A percentile compares a stretch with the other conserved stretches of the same genome.
These are phyloP conservation scores for Carassius gibelio DNA, from an alignment of 2,113 vertebrate genomes.

Conservation along the genomic window DNA sequence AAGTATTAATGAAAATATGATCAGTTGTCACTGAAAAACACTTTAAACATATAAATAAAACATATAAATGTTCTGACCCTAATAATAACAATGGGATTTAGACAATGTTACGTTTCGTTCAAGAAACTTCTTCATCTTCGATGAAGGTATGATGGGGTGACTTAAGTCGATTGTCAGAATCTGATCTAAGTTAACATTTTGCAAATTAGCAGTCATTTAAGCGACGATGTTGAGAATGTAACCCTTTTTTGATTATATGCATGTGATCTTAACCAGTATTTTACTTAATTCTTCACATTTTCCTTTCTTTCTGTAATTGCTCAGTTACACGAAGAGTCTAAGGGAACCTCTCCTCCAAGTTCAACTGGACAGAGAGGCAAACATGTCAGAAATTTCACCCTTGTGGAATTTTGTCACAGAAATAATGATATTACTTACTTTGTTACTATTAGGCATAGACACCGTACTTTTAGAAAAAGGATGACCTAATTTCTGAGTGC, in stretches of 20 bases:
- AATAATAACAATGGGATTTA: background rate
- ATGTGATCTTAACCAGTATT: background rate
- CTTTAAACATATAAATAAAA: background rate
- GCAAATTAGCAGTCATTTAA: background rate
- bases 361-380: conserved; percentile 74
- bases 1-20: background rate
- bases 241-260: background rate
- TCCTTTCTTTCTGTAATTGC: conserved; percentile 51
- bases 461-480: background rate
- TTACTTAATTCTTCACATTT: background rate
- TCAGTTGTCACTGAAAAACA: background rate
- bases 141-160: background rate
- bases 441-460: background rate
- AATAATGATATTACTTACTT: conserved; percentile 72
- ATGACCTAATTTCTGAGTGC: background rate
- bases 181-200: background rate
- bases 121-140: background rate
- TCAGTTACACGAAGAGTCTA: conserved; percentile 89
- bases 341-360: conserved; percentile 85
- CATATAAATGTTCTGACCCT: background rate
- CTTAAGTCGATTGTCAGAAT: background rate
- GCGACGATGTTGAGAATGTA: background rate
- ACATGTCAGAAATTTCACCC: conserved; percentile 71
- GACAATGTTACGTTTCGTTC: background rate
- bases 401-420: conserved; percentile 83